Evolutionary conservation across 2,113 vertebrate species (phyloP).

Genomic region (Strix uralensis): DNA sequence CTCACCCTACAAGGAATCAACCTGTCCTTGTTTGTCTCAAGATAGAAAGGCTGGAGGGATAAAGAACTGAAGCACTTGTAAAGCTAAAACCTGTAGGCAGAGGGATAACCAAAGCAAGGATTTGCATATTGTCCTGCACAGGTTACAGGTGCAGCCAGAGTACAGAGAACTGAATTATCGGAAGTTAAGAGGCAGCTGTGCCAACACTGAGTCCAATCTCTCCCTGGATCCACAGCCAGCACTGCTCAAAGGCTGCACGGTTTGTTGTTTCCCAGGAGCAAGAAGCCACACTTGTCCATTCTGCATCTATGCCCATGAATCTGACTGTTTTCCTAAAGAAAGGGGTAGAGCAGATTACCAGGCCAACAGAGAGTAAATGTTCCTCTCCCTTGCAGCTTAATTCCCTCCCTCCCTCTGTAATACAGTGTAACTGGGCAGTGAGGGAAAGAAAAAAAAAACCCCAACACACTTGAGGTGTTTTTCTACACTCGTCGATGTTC

Average conservation of each 20-base stretch:
- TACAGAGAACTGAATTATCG: not conserved
- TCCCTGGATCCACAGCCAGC: not conserved
- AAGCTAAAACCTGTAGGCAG: not conserved
- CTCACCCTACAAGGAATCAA: not conserved
- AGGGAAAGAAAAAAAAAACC: not conserved
- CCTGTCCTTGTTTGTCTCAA: not conserved
- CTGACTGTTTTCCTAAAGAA: not conserved
- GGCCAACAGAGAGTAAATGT: not conserved
- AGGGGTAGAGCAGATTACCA: not conserved
- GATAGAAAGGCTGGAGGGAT: not conserved
- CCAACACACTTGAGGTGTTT: not conserved
- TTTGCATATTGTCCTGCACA: not conserved
- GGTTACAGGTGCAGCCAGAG: not conserved
- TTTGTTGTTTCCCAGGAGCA: not conserved
- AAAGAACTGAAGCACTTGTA: not conserved
- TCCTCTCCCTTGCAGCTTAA: not conserved
- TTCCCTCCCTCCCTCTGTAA: not conserved
- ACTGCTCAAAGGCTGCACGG: not conserved
- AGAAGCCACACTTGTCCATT: not conserved
- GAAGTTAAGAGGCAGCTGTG: not conserved
- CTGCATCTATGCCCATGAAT: not conserved
- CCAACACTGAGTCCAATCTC: not conserved
- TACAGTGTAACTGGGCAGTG: accelerated
- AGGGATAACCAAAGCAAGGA: not conserved
- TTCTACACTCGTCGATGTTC: not conserved